These are phyloP conservation scores for Polyommatus iphigenia DNA, from an alignment of 2,888 invertebrate genomes.

Conservation along the genomic window DNA sequence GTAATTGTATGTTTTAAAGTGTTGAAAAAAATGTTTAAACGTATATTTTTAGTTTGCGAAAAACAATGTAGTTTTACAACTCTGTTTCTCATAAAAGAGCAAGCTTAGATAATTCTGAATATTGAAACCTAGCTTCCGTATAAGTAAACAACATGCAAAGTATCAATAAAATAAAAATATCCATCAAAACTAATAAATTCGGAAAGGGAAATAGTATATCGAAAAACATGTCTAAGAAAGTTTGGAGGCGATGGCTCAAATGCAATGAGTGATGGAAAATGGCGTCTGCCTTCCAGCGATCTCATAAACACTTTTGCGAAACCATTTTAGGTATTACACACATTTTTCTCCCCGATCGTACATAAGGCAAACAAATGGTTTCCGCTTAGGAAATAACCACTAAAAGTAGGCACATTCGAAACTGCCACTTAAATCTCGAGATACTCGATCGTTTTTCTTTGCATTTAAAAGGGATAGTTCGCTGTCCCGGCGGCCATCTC, in stretches of 20 bases:
- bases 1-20: constrained; percentile 16
- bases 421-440: constrained; percentile 78
- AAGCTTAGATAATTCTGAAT: no score
- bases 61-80: not conserved
- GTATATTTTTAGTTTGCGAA: not conserved
- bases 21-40: constrained; percentile 4
- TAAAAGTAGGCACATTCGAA: constrained; percentile 79
- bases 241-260: constrained; percentile 36
- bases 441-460: constrained; percentile 75
- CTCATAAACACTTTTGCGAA: constrained; percentile 58
- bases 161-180: constrained; percentile 16
- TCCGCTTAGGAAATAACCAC: constrained; percentile 78
- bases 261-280: constrained; percentile 46
- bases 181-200: constrained; percentile 25
- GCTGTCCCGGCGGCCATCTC: constrained; percentile 32
- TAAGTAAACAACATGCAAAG: not conserved
- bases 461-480: constrained; percentile 63
- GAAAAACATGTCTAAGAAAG: constrained; percentile 29
- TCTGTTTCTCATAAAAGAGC: not conserved
- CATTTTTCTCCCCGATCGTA: constrained; percentile 67
- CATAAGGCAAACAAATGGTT: constrained; percentile 75
- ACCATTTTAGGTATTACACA: constrained; percentile 57
- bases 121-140: not conserved
- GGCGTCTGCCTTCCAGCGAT: constrained; percentile 50
- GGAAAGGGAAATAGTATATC: constrained; percentile 21